These are phyloP conservation scores for Rhinophrynus dorsalis DNA, from an alignment of 2,797 vertebrate genomes.

Conservation along the genomic window DNA sequence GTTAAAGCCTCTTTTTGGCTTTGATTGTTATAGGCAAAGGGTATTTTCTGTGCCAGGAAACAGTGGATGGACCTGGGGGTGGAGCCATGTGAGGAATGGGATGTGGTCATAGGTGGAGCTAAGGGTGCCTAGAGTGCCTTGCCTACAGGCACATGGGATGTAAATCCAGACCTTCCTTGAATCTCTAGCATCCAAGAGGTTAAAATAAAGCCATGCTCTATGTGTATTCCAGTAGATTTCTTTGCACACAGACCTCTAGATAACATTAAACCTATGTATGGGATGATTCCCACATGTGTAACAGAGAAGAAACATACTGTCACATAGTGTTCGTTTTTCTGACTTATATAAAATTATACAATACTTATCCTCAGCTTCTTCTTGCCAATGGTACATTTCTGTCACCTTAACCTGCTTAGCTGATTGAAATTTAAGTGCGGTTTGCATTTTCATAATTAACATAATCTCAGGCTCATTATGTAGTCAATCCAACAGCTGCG, in stretches of 20 bases:
- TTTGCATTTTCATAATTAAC: conserved; percentile 60
- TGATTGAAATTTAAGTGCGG: conserved; percentile 58
- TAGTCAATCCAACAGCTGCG: conserved; percentile 55
- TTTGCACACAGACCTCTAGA: background rate
- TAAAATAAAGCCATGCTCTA: background rate
- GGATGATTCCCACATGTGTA: background rate
- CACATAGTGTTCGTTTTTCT: background rate
- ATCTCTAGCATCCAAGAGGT: too few relatives aligned
- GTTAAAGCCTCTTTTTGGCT: too few relatives aligned
- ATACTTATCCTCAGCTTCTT: background rate
- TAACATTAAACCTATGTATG: background rate
- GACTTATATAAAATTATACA: background rate
- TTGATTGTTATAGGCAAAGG: too few relatives aligned
- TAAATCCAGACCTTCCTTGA: too few relatives aligned
- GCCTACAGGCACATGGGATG: too few relatives aligned
- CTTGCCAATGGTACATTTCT: conserved; percentile 3
- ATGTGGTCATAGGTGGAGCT: too few relatives aligned
- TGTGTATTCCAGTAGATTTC: background rate
- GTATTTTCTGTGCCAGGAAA: too few relatives aligned
- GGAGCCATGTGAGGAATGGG: too few relatives aligned
- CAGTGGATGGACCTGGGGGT: too few relatives aligned
- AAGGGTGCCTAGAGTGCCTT: too few relatives aligned
- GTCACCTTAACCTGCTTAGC: conserved; percentile 38
- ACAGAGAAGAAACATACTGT: background rate
- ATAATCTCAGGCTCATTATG: conserved; percentile 60